Base-by-base conservation (phyloP, 2,888 invertebrate genomes). In the Epistrophe grossulariae region DNA sequence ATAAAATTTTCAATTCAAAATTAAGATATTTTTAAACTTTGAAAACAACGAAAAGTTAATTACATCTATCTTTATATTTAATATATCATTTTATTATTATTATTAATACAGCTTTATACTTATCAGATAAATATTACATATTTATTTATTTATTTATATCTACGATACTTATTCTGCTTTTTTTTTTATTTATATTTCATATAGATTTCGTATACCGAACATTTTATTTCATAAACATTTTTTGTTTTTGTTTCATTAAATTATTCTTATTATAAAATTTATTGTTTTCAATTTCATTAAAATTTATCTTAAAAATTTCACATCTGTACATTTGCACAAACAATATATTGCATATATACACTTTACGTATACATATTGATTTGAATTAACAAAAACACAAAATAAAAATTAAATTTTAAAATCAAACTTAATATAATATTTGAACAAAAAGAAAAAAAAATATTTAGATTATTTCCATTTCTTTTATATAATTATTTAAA, bases 251-350 rank as follows among this genome's bases (percentile, higher is more conserved):
- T 78, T 72, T 60, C 73, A 59, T 24, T 83, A 15, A 52, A 64
- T 72, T 45, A 8, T 40, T 19, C 83, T 77, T 83, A 87, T 66
- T 52, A 52, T 88, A 73, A 73, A 81, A 78, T 88, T 78, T 78
- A 88, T 84, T 83, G 79, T 88, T 83, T 82, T 88, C 80, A 70
- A 71, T 88, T 88, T 87, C 70, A 81, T 88, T 88, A 60, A 72
- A 68, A 84, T 78, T 40, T 84, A 73, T 80, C 11, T 77, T 74
- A 82, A 80, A 85, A 81, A 79, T 74, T 81, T 74, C 71, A 80
- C 72, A 77, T 84, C 83, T 88, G 80, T 88, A 88, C 83, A 85
- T 81, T 81, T 73, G 64, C 71, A 74, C 62, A 79, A 55, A 77
- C n/a, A 76, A 73, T 71, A 60, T 79, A 59, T 79, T 40, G 73